Base-by-base conservation (phyloP, 2,113 vertebrate species). In the Cebus imitator region DNA sequence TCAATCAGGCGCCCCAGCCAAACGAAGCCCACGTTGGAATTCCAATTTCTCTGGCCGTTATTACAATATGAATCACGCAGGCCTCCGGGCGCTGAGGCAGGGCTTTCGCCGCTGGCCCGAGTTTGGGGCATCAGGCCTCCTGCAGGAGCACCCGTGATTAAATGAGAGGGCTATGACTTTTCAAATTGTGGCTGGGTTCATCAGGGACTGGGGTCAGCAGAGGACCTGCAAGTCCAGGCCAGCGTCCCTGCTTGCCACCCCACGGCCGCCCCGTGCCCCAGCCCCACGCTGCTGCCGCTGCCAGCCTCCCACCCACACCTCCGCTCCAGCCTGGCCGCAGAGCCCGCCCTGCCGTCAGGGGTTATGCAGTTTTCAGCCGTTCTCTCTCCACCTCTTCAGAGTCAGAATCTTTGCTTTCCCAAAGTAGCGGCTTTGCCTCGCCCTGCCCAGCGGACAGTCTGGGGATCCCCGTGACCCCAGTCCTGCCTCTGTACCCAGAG, bases 291-390 rank as follows among this genome's bases (percentile, higher is more conserved):
- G 25, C 18, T 1, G 3, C 21, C 11, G 0, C 17, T 11, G 8
- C 52, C 25, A 0, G 0, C 30, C 25, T 14, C 2, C 21, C 18
- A 4, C n/a, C 8, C 0, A 3, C 2, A 6, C 2, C 0, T 25
- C 58, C 30, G 14, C 1, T 3, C 45, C n/a, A 1, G 48, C 61
- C 57, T 4, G 52, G 2, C 27, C 3, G 0, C 43, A 4, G 25
- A 32, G 72, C 25, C 35, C 0, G 0, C 2, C 10, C 9, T 14
- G 2, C 48, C 1, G 2, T 8, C 40, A 2, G n/a, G 12, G 6
- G 11, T 32, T 10, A 4, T 8, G 68, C 64, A 35, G n/a, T 32
- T n/a, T 4, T 7, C 9, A 57, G 78, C 23, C 35, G 2, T 32
- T 4, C 3, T 1, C 61, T 43, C 57, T 3, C 18, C 52, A 35